Evolutionary conservation across 1,140 invertebrate species (phyloP).

Genomic region (Microplitis demolitor): DNA sequence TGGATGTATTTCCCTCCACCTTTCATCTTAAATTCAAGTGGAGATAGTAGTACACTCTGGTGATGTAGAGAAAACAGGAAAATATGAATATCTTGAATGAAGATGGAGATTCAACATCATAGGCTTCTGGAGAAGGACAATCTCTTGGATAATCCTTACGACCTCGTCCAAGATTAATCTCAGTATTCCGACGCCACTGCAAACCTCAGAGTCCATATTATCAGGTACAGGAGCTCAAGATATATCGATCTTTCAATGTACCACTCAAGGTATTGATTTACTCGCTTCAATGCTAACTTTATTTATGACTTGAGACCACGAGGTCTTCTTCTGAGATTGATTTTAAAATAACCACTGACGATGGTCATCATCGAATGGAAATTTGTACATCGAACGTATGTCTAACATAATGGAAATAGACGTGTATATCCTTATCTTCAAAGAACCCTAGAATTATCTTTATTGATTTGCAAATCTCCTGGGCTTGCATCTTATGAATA

Average conservation of each 20-base stretch:
- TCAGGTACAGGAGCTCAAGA: constrained; percentile 2
- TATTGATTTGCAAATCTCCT: constrained; percentile 1
- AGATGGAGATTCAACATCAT: not conserved
- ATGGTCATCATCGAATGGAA: not conserved
- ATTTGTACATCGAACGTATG: not conserved
- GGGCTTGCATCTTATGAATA: not conserved
- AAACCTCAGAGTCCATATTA: not conserved
- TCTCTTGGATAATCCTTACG: not conserved
- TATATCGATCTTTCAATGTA: constrained; percentile 8
- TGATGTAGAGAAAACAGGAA: not conserved
- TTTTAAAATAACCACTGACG: constrained; percentile 6
- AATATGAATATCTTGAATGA: not conserved
- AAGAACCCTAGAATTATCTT: not conserved
- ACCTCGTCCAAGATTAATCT: not conserved
- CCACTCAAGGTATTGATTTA: not conserved
- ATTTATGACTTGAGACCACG: constrained; percentile 1
- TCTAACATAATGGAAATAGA: not conserved
- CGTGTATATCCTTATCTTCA: not conserved
- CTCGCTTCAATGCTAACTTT: not conserved
- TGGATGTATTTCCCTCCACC: not conserved
- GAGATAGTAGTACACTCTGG: not conserved
- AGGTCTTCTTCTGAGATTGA: constrained; percentile 5
- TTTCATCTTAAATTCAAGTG: not conserved
- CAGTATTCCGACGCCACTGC: not conserved
- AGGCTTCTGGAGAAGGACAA: not conserved